Percentiles rank a stretch among this genome's conserved stretches.
Evolutionary conservation across 2,797 vertebrate genomes (phyloP).

Genomic region (Pantherophis alleghaniensis): DNA sequence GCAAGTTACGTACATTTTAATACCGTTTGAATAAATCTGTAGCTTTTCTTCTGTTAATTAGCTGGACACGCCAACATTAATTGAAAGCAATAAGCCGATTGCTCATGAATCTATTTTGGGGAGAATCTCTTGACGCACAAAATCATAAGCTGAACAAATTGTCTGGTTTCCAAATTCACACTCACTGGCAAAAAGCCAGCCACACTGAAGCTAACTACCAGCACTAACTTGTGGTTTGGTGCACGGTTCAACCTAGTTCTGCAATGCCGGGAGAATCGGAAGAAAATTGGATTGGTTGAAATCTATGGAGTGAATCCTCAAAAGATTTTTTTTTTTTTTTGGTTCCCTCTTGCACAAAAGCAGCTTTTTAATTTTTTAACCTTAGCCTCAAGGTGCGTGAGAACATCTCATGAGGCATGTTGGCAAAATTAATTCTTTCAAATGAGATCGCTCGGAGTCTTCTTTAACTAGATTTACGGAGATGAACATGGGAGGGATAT

Average conservation of each 20-base stretch:
- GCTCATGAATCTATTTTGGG: background rate
- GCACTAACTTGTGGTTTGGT: background rate
- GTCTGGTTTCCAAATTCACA: background rate
- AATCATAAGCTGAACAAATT: background rate
- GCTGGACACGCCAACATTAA: background rate
- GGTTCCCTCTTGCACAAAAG: background rate
- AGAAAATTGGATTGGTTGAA: background rate
- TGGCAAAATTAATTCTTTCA: background rate
- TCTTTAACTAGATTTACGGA: background rate
- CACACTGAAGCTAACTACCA: background rate
- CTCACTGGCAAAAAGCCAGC: background rate
- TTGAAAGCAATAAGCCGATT: background rate
- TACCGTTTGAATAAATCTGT: background rate
- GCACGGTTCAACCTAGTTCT: background rate
- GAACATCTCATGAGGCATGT: background rate
- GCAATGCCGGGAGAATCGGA: background rate
- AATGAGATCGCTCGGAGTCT: background rate
- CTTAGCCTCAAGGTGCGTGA: background rate
- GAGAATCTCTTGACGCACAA: background rate
- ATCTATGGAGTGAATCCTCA: background rate
- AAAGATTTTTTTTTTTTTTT: background rate
- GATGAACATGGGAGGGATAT: background rate
- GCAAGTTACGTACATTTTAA: background rate
- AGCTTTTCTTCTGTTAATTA: background rate
- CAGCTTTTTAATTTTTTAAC: background rate